These are phyloP conservation scores for Gallinago media DNA, from an alignment of 2,113 vertebrate genomes.

Conservation along the genomic window DNA sequence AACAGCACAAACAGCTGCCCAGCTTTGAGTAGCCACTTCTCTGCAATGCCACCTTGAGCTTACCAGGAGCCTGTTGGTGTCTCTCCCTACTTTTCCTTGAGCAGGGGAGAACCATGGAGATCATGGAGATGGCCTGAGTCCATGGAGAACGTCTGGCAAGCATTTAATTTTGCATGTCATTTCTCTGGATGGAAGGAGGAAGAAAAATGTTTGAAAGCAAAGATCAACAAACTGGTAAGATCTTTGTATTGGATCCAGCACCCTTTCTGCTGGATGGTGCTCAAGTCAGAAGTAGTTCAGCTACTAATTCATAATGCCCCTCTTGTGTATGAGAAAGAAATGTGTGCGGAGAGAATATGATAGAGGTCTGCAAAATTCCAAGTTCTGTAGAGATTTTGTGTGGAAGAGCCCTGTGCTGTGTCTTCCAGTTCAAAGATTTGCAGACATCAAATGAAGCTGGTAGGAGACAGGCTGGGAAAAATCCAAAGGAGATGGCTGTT, in stretches of 20 bases:
- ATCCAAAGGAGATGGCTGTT: not conserved
- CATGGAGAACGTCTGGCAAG: not conserved
- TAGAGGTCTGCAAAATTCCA: not conserved
- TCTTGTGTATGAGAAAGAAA: not conserved
- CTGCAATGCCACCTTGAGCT: not conserved
- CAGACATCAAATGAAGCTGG: not conserved
- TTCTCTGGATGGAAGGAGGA: not conserved
- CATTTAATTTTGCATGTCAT: not conserved
- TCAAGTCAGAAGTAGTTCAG: not conserved
- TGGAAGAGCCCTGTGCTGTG: not conserved
- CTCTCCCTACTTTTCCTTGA: not conserved
- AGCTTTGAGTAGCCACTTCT: not conserved
- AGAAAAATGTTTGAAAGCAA: not conserved
- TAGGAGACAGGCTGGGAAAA: not conserved
- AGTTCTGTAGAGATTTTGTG: not conserved
- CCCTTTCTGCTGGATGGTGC: not conserved
- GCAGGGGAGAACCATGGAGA: not conserved
- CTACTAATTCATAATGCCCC: not conserved
- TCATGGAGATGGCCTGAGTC: not conserved
- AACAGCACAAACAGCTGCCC: not conserved
- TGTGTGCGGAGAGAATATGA: not conserved
- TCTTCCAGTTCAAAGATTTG: not conserved
- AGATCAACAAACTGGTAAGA: not conserved
- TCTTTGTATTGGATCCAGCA: not conserved
- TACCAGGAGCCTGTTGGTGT: not conserved